Evolutionary conservation across 2,888 invertebrate genomes (phyloP).

Genomic region (Parnassius glacialis): DNA sequence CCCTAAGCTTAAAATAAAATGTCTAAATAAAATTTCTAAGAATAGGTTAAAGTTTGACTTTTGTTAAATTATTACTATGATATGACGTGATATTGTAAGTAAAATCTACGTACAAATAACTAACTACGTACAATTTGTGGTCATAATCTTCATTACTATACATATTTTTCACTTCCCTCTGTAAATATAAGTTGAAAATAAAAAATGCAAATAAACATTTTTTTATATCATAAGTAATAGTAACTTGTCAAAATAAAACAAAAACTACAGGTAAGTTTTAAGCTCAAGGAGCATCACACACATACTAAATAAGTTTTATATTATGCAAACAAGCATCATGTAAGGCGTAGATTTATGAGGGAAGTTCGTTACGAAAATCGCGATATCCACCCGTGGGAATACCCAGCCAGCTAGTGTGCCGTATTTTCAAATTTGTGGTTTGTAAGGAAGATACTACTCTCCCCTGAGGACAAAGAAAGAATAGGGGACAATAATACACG

Average conservation of each 20-base stretch:
- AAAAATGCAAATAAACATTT: too few relatives aligned
- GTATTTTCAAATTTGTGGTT: constrained; percentile 67
- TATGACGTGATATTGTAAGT: too few relatives aligned
- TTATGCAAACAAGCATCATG: constrained; percentile 80
- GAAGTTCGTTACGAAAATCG: constrained; percentile 72
- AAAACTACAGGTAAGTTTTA: constrained; percentile 54
- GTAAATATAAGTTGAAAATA: too few relatives aligned
- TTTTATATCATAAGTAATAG: too few relatives aligned
- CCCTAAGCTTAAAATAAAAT: too few relatives aligned
- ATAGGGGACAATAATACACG: constrained; percentile 16
- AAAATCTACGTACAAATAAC: too few relatives aligned
- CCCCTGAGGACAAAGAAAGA: constrained; percentile 13
- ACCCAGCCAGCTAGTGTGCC: constrained; percentile 23
- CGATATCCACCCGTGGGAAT: constrained; percentile 49
- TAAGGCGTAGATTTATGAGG: constrained; percentile 78
- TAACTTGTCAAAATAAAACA: background rate
- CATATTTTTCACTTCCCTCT: too few relatives aligned
- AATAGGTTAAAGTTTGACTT: too few relatives aligned
- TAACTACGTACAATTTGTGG: too few relatives aligned
- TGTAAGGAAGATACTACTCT: constrained; percentile 36
- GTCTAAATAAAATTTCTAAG: too few relatives aligned
- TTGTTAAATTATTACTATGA: too few relatives aligned
- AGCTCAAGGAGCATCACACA: constrained; percentile 61
- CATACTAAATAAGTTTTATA: constrained; percentile 72
- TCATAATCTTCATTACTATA: too few relatives aligned